Base-by-base conservation (phyloP, 2,113 vertebrate species). In the Sorex fumeus region DNA sequence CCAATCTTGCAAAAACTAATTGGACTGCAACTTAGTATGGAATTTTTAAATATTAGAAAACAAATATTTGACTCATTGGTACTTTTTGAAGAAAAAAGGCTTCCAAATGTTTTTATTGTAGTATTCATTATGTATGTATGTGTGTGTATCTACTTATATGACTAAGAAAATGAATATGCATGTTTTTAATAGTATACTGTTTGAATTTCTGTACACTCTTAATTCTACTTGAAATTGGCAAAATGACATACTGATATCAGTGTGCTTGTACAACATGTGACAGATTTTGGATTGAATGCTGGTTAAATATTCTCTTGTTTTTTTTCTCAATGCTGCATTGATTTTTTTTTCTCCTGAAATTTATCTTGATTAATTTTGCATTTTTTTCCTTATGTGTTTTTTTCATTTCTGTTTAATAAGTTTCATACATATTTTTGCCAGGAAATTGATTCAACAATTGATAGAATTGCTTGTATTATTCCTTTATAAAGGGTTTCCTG, bases 1-100 rank as follows among this genome's bases (percentile, higher is more conserved):
- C 97, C 97, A 97, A 98, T 94, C 97, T 97, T 98, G 96, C 88
- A 40, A 96, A 96, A 94, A 40, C 96, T 97, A 97, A 97, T 97
- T 97, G 96, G 95, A 93, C 97, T 98, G 95, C 93, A 97, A 77
- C 92, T 96, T 97, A 95, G 94, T 97, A 32, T 95, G 95, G 81
- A 92, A 90, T 96, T 95, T 91, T 13, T 97, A 97, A 91, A 70
- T 89, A 85, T 85, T 87, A 92, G 82, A 77, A 94, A 94, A 40
- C 74, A 81, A 30, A 95, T 95, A 19, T 77, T 95, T 96, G 50
- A 66, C 80, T 96, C 72, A 91, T 95, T 96, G 87, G 81, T 87
- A 47, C 43, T 76, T 72, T 89, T 79, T 87, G 62, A 94, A 94
- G 89, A 87, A 12, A 64, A 92, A 94, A 84, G 67, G 45, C 74